Conservation (phyloP, 2,797 vertebrate genomes). For the Darevskia nairensis region DNA sequence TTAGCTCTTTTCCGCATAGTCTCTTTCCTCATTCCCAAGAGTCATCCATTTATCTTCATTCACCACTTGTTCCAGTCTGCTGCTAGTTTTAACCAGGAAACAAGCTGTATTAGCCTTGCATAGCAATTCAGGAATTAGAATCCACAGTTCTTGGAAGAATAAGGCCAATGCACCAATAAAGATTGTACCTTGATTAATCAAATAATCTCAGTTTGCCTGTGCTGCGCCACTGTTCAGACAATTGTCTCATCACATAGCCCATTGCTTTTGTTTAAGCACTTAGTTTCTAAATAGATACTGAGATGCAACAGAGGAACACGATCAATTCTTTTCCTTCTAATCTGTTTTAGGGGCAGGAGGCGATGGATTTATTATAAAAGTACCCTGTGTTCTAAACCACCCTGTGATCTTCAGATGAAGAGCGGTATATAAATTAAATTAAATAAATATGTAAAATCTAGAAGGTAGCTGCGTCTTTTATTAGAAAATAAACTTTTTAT, state of each 20-base stretch:
- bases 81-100: conserved; percentile 63
- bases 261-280: conserved; percentile 46
- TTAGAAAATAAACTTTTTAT: conserved; percentile 64
- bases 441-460: conserved; percentile 3
- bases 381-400: too few species aligned
- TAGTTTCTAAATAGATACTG: conserved; percentile 32
- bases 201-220: conserved; percentile 60
- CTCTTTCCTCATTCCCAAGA: conserved; percentile 57
- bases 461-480: conserved; percentile 41
- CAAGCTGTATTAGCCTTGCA: conserved; percentile 71
- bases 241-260: conserved; percentile 53
- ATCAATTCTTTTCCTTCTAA: background rate
- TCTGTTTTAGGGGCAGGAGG: background rate
- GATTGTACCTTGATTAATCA: conserved; percentile 72
- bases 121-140: conserved; percentile 72
- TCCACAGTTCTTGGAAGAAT: conserved; percentile 69
- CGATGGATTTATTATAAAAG: too few species aligned
- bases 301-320: background rate
- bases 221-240: conserved; percentile 51
- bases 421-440: too few species aligned
- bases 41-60: conserved; percentile 67
- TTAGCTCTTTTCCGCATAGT: conserved; percentile 53
- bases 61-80: conserved; percentile 59
- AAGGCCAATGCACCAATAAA: conserved; percentile 75
- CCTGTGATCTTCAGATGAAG: too few species aligned